Conservation (phyloP, 2,113 vertebrate genomes). For the Mesoclemmys tuberculata region DNA sequence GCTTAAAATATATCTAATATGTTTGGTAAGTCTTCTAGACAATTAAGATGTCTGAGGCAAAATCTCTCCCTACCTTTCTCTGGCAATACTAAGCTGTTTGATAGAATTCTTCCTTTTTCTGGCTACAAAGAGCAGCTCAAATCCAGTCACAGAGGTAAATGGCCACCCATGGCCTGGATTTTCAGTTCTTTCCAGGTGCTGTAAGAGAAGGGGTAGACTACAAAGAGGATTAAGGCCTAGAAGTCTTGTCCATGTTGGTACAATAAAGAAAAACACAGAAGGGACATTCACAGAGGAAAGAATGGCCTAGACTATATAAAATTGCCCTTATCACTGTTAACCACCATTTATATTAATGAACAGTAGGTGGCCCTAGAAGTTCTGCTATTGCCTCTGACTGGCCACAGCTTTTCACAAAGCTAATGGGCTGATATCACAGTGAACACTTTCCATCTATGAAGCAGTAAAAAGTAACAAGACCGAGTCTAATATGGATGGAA, state of each 20-base stretch:
- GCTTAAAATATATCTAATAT: not conserved
- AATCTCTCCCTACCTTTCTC: not conserved
- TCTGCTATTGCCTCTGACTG: not conserved
- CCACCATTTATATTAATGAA: not conserved
- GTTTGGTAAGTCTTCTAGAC: not conserved
- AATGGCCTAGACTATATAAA: not conserved
- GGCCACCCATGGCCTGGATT: not conserved
- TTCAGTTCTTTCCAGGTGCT: conserved; percentile 1
- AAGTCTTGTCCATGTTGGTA: not conserved
- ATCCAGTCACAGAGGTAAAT: not conserved
- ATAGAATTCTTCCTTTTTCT: conserved; percentile 6
- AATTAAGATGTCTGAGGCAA: not conserved
- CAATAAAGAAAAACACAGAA: not conserved
- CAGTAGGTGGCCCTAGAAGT: conserved; percentile 55
- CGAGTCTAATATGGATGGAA: not conserved
- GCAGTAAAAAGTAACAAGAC: not conserved
- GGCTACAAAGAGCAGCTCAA: not conserved
- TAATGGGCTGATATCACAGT: not conserved
- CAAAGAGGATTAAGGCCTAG: conserved; percentile 63
- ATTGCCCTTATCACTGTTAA: not conserved
- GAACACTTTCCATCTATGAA: not conserved
- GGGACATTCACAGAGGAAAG: conserved; percentile 6
- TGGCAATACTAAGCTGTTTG: conserved; percentile 8
- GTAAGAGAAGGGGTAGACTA: not conserved
- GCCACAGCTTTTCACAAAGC: rapidly evolving